These are phyloP conservation scores for Drosophila suboccidentalis DNA, from an alignment of 2,888 invertebrate species.

Conservation along the genomic window DNA sequence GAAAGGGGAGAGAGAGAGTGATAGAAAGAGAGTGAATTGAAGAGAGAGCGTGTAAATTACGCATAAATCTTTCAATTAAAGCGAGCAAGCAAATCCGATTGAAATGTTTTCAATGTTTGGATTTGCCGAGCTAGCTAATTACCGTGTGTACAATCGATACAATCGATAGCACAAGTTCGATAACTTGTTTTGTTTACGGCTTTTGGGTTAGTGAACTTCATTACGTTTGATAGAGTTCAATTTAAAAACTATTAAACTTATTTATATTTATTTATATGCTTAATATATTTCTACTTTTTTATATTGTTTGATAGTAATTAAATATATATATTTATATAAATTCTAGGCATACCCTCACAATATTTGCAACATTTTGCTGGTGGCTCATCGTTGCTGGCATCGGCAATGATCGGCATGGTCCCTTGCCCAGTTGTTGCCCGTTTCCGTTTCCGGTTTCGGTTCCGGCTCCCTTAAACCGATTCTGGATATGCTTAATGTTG, in stretches of 20 bases:
- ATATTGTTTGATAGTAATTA: no score
- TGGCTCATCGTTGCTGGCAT: constrained; percentile 89
- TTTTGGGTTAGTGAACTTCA: constrained; percentile 73
- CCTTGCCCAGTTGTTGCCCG: constrained; percentile 40
- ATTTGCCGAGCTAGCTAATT: constrained; percentile 68
- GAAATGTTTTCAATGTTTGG: constrained; percentile 52
- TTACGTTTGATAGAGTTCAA: no score
- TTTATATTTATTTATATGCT: no score
- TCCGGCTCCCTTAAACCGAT: neutral
- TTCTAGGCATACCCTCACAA: constrained; percentile 91
- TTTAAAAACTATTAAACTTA: no score
- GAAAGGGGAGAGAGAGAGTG: neutral
- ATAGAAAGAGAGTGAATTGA: constrained; percentile 5
- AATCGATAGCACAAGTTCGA: constrained; percentile 15
- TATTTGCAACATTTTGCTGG: constrained; percentile 96
- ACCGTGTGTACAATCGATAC: constrained; percentile 25
- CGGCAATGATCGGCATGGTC: constrained; percentile 89
- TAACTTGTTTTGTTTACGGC: constrained; percentile 14
- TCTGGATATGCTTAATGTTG: neutral
- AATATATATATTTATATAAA: constrained; percentile 43
- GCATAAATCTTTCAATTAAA: constrained; percentile 83
- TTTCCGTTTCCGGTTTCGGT: constrained; percentile 22
- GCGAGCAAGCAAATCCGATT: constrained; percentile 30
- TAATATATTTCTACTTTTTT: neutral
- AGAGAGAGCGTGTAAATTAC: constrained; percentile 53